Evolutionary conservation across 2,797 vertebrate species (phyloP).

Genomic region (Delichon dasypus): DNA sequence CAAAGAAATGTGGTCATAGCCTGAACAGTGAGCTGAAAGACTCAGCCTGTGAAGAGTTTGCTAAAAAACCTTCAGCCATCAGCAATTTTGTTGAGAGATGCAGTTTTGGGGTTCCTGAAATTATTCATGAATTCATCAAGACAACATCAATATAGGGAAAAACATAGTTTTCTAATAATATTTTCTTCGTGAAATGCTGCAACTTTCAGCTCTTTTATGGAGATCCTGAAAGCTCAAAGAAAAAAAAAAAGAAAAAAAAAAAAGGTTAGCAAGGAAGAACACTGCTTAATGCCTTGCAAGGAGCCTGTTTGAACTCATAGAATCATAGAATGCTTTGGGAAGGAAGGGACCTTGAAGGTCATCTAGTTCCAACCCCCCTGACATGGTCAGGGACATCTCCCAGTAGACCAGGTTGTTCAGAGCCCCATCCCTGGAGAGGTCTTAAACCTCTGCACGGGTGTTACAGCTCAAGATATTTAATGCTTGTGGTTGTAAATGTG

Average conservation of each 20-base stretch:
- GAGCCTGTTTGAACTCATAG: background rate
- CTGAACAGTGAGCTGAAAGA: background rate
- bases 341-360: background rate
- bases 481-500: background rate
- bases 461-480: background rate
- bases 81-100: background rate
- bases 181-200: background rate
- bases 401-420: background rate
- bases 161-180: background rate
- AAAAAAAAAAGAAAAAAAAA: background rate
- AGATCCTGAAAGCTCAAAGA: background rate
- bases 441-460: background rate
- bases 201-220: background rate
- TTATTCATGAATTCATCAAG: background rate
- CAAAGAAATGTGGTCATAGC: background rate
- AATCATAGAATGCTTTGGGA: background rate
- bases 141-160: background rate
- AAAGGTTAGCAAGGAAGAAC: background rate
- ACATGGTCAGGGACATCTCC: background rate
- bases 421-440: background rate
- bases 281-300: background rate
- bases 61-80: background rate
- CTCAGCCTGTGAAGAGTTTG: background rate
- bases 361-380: background rate
- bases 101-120: background rate